Conservation (phyloP, 2,113 vertebrate species). For the Plestiodon gilberti region DNA sequence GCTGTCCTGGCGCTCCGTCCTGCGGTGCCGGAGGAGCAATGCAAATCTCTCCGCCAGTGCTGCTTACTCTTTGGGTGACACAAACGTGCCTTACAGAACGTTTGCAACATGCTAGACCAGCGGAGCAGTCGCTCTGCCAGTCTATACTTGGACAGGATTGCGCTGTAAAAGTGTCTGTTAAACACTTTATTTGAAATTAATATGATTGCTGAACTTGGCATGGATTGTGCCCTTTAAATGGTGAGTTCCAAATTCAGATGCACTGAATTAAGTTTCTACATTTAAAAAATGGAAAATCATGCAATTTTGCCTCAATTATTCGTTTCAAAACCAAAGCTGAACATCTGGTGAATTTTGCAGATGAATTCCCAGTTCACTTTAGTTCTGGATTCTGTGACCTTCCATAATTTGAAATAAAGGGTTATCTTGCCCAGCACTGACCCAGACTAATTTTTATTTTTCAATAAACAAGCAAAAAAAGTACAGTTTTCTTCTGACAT, state of each 20-base stretch:
- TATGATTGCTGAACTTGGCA: not conserved
- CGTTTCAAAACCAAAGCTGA: not conserved
- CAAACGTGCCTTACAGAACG: too few species aligned
- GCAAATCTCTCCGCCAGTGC: too few species aligned
- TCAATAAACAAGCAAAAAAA: not conserved
- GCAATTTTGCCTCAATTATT: not conserved
- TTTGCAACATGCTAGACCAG: too few species aligned
- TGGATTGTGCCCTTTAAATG: not conserved
- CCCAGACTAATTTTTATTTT: conserved; percentile 37
- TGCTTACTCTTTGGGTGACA: too few species aligned
- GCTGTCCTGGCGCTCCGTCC: too few species aligned
- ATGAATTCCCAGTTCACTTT: not conserved
- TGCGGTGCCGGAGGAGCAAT: too few species aligned
- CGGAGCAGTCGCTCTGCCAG: too few species aligned
- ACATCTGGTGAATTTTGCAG: conserved; percentile 5
- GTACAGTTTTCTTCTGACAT: conserved; percentile 13
- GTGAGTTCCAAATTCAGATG: not conserved
- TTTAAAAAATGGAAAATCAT: not conserved
- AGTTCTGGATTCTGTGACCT: not conserved
- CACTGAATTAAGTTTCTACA: not conserved
- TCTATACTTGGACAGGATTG: too few species aligned
- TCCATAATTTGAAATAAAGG: conserved; percentile 13
- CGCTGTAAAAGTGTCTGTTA: not conserved
- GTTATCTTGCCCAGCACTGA: conserved; percentile 25
- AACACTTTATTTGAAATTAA: not conserved